Percentiles rank a stretch among this genome's conserved stretches.
Evolutionary conservation across 2,888 invertebrate genomes (phyloP).

Genomic region (Lasioglossum malachurum): DNA sequence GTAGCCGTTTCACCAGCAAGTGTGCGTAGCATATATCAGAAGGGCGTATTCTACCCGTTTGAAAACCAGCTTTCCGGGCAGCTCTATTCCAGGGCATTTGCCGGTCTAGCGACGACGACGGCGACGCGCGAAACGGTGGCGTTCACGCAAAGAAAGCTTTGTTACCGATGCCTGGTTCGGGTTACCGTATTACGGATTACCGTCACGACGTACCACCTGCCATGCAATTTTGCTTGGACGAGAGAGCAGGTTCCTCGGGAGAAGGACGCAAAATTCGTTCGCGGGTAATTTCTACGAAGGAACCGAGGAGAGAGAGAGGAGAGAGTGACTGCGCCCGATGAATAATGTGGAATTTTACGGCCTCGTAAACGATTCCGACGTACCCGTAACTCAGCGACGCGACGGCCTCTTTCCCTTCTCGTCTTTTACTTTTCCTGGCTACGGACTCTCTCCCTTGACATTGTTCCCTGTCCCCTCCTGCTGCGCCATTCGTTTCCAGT

Average conservation of each 20-base stretch:
- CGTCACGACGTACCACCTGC: not conserved
- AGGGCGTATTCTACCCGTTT: not conserved
- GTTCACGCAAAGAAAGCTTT: not conserved
- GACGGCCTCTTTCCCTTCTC: conserved; percentile 28
- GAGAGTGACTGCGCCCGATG: conserved; percentile 42
- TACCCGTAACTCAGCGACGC: conserved; percentile 70
- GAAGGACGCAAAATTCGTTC: conserved; percentile 31
- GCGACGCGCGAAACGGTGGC: not conserved
- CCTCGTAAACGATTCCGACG: conserved; percentile 73
- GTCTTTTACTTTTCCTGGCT: conserved; percentile 20
- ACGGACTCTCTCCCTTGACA: conserved; percentile 17
- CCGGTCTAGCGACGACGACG: not conserved
- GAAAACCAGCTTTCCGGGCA: not conserved
- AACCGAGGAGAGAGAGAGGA: not conserved
- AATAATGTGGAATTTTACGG: conserved; percentile 74
- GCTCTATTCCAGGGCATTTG: not conserved
- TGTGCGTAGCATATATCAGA: not conserved
- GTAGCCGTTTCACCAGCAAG: not conserved
- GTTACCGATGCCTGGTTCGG: not conserved
- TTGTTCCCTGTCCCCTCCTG: conserved; percentile 5
- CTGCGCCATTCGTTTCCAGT: conserved; percentile 38
- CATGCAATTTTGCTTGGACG: not conserved
- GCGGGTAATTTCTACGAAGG: conserved; percentile 37
- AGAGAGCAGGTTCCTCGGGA: not conserved
- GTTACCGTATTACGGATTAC: not conserved